Evolutionary conservation across 2,797 vertebrate genomes (phyloP).

Genomic region (Bufotes viridis): DNA sequence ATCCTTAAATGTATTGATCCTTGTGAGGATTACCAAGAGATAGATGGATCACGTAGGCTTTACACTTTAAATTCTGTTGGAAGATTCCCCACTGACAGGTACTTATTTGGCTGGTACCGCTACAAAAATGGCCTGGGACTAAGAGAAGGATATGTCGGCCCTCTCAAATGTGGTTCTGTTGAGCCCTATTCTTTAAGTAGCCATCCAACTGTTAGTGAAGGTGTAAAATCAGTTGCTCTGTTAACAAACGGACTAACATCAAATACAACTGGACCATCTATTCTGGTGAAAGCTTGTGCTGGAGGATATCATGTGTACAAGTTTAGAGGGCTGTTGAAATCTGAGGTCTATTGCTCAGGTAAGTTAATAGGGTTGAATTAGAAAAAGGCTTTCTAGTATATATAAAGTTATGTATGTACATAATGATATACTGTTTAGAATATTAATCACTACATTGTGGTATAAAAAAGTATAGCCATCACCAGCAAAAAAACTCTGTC

Average conservation of each 20-base stretch:
- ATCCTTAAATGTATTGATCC: neutral
- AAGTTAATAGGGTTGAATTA: neutral
- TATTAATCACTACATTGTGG: neutral
- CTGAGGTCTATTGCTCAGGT: conserved; percentile 54
- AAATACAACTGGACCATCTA: conserved; percentile 15
- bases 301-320: conserved; percentile 41
- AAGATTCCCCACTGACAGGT: conserved; percentile 29
- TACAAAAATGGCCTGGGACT: neutral
- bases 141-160: conserved; percentile 29
- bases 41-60: conserved; percentile 27
- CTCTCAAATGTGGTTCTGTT: conserved; percentile 46
- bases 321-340: neutral
- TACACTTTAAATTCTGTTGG: conserved; percentile 26
- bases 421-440: neutral
- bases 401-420: neutral
- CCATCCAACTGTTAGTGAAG: conserved; percentile 7
- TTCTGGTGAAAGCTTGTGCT: conserved; percentile 39
- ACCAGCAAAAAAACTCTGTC: too few relatives aligned
- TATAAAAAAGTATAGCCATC: too few relatives aligned
- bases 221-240: conserved; percentile 6
- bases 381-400: neutral
- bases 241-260: neutral
- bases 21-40: neutral
- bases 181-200: conserved; percentile 9
- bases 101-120: conserved; percentile 36